These are phyloP conservation scores for Lethrus apterus DNA, from an alignment of 1,140 invertebrate genomes.

Conservation along the genomic window DNA sequence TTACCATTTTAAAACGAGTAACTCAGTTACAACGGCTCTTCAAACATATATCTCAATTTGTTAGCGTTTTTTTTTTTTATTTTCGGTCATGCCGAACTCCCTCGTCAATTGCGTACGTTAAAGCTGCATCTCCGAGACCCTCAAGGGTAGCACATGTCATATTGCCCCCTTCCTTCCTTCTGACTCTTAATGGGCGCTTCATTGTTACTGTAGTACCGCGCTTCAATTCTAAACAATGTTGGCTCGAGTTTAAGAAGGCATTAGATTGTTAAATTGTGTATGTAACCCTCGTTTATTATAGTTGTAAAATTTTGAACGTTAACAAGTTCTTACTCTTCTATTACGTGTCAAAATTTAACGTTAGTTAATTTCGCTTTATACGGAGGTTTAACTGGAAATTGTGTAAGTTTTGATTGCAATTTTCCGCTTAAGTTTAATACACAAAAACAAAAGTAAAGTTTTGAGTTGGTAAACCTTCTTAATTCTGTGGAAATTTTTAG, in stretches of 20 bases:
- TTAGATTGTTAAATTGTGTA: constrained; percentile 11
- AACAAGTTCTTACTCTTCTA: too few relatives aligned
- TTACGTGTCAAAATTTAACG: too few relatives aligned
- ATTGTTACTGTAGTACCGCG: background rate
- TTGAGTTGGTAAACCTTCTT: too few relatives aligned
- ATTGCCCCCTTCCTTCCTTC: constrained; percentile 6
- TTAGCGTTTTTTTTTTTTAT: constrained; percentile 2
- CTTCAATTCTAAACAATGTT: constrained; percentile 5
- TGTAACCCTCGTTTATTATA: constrained; percentile 8
- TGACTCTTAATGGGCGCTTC: constrained; percentile 5
- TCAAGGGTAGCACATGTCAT: constrained; percentile 12
- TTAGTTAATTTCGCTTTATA: too few relatives aligned
- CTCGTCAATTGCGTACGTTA: background rate
- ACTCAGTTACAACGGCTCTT: background rate
- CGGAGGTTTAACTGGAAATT: too few relatives aligned
- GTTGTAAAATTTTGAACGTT: constrained; percentile 12
- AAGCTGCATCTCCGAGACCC: constrained; percentile 5
- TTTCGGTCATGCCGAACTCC: background rate
- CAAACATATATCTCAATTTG: constrained; percentile 11
- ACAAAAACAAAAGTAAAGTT: too few relatives aligned
- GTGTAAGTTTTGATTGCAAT: too few relatives aligned
- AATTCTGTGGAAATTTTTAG: too few relatives aligned
- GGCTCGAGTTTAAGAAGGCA: constrained; percentile 7
- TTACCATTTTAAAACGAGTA: background rate
- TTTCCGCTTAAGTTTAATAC: too few relatives aligned